A percentile compares a stretch with the other conserved stretches of the same genome.
Conservation (phyloP, 1,140 invertebrate species). For the Riptortus pedestris region DNA sequence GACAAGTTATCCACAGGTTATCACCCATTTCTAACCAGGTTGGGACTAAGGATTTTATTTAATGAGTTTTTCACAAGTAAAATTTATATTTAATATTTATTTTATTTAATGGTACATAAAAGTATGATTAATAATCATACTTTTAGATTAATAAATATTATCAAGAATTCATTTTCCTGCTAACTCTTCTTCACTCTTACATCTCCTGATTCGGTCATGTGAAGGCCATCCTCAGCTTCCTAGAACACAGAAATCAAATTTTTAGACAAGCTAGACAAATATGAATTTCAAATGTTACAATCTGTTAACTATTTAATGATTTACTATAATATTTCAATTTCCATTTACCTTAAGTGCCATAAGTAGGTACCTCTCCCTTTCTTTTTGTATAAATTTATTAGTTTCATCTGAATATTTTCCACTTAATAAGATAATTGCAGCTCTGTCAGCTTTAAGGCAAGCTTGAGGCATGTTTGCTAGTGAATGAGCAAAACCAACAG, state of each 20-base stretch:
- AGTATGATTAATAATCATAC: background rate
- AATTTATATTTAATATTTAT: background rate
- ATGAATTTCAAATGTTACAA: background rate
- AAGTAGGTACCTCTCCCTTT: background rate
- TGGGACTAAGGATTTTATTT: no score
- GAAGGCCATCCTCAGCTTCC: background rate
- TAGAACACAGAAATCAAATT: background rate
- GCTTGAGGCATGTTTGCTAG: constrained; percentile 30
- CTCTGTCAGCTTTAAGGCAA: constrained; percentile 26
- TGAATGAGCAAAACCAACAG: constrained; percentile 26
- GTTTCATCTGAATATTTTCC: constrained; percentile 1
- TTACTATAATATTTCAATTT: background rate
- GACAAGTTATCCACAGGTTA: no score
- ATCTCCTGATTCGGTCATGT: background rate
- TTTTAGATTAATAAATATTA: background rate
- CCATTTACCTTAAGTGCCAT: background rate
- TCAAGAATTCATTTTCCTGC: background rate
- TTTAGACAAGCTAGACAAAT: background rate
- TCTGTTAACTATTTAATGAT: background rate
- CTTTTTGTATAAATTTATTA: background rate
- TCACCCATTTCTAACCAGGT: no score
- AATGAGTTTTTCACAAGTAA: background rate
- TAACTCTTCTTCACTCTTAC: background rate
- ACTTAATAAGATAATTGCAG: constrained; percentile 18
- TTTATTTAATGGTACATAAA: background rate